Base-by-base conservation (phyloP, 2,888 invertebrate genomes). In the Sesia apiformis region DNA sequence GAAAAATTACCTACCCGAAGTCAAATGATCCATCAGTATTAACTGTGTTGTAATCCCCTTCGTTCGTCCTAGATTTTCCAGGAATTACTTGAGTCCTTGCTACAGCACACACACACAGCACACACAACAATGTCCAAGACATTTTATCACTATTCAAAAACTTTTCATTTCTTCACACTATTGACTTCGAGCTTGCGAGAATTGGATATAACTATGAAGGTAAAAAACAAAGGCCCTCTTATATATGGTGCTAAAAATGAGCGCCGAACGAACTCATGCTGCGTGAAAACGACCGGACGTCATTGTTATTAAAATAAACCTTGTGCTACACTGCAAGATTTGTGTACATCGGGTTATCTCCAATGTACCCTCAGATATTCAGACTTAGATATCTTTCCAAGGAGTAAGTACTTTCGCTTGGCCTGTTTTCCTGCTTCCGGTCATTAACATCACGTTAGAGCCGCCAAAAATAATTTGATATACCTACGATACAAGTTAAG, bases 1-100 rank as follows among this genome's bases (percentile, higher is more conserved):
- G 53, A 5, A n/a, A 54, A 46, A 46, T 43, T 41, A 71, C 61
- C 69, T 81, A 92, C 92, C 94, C 94, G 78, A 94, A 95, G 74
- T 93, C 92, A 69, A 92, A 95, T 38, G 94, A 94, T 71, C 94
- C 94, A 82, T 95, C 94, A 40, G 91, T 90, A 62, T 93, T 92
- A 46, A 93, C 88, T 56, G 91, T 90, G 66, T 94, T 93, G 66
- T 92, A 93, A 58, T 92, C 92, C 4, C 90, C 90, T 60, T 90
- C 91, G 58, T 86, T 91, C 3, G 88, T 81, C 63, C 86, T 76
- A 39, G 86, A 76, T 60, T 90, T 87, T 3, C 84, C 82, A 2
- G 86, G 86, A 39, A 89, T 89, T 49, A 88, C 81, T 66, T 89
- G 89, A 72, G 84, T 82, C 78, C 81, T 76, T 56, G 69, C 82